Conservation (phyloP, 2,797 vertebrate species). For the Pipistrellus pipistrellus region DNA sequence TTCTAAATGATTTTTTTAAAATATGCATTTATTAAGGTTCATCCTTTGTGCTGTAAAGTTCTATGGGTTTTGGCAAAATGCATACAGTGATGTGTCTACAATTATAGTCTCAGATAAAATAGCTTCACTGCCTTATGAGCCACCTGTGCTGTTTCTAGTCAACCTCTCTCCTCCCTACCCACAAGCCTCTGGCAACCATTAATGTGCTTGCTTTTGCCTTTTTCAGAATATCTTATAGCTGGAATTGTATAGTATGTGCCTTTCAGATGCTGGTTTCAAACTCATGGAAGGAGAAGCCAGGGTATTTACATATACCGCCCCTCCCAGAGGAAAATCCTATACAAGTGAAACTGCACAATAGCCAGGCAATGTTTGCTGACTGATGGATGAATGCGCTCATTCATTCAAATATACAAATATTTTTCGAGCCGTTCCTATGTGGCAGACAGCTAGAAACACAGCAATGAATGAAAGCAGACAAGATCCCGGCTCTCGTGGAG, state of each 20-base stretch:
- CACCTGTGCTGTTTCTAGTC: neutral
- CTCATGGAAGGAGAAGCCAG: neutral
- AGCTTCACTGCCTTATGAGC: neutral
- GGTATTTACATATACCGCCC: neutral
- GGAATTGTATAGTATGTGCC: neutral
- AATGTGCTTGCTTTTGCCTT: neutral
- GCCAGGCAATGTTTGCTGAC: neutral
- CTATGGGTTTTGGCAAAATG: constrained; percentile 32
- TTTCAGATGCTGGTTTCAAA: neutral
- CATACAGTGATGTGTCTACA: neutral
- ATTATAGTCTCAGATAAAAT: neutral
- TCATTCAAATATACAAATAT: constrained; percentile 3
- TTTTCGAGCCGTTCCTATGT: neutral
- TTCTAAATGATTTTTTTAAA: constrained; percentile 12
- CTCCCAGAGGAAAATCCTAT: neutral
- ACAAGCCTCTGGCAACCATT: neutral
- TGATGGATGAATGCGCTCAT: neutral
- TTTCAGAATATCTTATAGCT: neutral
- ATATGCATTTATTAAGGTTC: neutral
- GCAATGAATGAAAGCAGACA: neutral
- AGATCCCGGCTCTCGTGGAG: neutral
- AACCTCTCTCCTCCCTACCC: neutral
- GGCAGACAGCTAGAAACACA: neutral
- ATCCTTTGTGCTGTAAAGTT: neutral
- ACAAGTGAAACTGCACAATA: neutral